Percentiles rank a stretch among this genome's conserved stretches.
Evolutionary conservation across 2,888 invertebrate genomes (phyloP).

Genomic region (Nyleta sp.): DNA sequence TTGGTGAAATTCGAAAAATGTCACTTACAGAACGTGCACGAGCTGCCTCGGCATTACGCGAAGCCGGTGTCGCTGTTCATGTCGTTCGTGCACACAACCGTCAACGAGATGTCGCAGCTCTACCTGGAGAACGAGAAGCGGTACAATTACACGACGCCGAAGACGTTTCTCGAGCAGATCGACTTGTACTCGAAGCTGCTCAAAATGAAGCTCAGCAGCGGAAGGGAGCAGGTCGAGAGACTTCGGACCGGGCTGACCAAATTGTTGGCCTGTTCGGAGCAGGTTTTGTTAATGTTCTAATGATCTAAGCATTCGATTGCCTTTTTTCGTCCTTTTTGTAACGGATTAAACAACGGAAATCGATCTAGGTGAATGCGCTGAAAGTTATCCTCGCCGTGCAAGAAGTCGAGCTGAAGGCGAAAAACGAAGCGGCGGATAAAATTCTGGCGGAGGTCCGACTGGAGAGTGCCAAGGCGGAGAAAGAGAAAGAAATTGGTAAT

Average conservation of each 20-base stretch:
- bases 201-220: constrained; percentile 86
- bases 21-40: constrained; percentile 80
- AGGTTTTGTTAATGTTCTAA: constrained; percentile 86
- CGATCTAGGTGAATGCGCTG: constrained; percentile 87
- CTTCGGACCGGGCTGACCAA: constrained; percentile 95
- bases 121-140: constrained; percentile 94
- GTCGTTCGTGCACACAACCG: constrained; percentile 94
- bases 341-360: constrained; percentile 15
- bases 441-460: constrained; percentile 93
- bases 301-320: neutral
- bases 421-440: constrained; percentile 95
- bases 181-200: constrained; percentile 90
- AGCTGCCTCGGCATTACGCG: constrained; percentile 73
- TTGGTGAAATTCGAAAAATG: too few species aligned
- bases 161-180: constrained; percentile 97
- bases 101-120: constrained; percentile 91
- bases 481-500: constrained; percentile 91
- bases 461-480: constrained; percentile 95
- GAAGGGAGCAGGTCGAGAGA: constrained; percentile 89
- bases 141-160: constrained; percentile 98
- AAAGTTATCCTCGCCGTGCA: constrained; percentile 90
- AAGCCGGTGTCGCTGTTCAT: constrained; percentile 91
- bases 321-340: neutral
- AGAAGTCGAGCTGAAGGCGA: constrained; percentile 92
- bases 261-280: constrained; percentile 91